These are phyloP conservation scores for Nineta flava DNA, from an alignment of 2,888 invertebrate species.

Conservation along the genomic window DNA sequence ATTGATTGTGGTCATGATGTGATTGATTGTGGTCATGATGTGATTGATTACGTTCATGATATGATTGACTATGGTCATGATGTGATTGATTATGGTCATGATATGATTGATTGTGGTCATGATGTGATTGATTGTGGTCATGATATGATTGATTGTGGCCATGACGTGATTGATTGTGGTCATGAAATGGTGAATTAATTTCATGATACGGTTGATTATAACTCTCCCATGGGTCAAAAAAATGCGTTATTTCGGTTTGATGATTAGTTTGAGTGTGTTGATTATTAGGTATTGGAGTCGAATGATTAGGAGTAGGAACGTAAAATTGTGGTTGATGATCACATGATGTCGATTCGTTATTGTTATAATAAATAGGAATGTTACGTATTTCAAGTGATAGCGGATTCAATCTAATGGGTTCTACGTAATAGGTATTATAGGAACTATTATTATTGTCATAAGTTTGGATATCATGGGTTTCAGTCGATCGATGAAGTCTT, in stretches of 20 bases:
- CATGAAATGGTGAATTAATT: background rate
- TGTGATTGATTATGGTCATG: background rate
- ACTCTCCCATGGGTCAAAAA: slow-evolving; percentile 5
- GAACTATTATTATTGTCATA: background rate
- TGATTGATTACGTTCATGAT: background rate
- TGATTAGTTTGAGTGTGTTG: too few species aligned
- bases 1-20: background rate
- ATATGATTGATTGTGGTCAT: background rate
- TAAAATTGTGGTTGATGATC: background rate
- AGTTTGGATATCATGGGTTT: background rate
- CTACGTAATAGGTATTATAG: background rate
- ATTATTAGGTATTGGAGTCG: too few species aligned
- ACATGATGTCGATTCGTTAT: background rate
- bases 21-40: background rate
- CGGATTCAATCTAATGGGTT: background rate
- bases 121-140: too few species aligned
- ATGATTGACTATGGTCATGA: background rate
- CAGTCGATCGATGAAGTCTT: background rate
- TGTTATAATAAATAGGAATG: background rate
- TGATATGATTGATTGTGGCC: background rate
- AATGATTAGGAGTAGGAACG: background rate
- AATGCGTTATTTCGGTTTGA: slow-evolving; percentile 1
- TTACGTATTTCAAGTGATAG: background rate
- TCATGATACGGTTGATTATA: background rate
- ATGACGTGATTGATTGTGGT: background rate